Conservation (phyloP, 2,113 vertebrate species). For the Leptosomus discolor region DNA sequence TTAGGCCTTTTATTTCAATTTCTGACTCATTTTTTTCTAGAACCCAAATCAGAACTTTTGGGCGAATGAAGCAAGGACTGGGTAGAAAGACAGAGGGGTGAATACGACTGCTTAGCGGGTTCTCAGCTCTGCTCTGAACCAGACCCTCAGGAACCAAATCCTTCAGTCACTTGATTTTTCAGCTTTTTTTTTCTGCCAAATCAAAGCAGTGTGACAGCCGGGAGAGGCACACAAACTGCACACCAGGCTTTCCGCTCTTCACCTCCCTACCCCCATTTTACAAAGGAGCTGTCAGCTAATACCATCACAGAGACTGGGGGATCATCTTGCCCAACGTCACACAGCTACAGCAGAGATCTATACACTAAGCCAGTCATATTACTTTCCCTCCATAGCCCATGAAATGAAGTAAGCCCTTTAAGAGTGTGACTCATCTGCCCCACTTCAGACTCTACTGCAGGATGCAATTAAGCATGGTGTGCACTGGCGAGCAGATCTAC, state of each 20-base stretch:
- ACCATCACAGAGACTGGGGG: background rate
- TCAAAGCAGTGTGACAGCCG: background rate
- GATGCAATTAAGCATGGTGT: accelerated
- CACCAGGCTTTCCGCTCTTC: background rate
- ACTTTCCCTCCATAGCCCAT: background rate
- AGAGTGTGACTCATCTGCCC: background rate
- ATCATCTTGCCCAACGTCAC: background rate
- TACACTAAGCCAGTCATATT: background rate
- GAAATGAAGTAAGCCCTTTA: background rate
- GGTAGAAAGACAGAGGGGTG: background rate
- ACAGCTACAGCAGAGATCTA: background rate
- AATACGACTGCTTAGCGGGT: background rate
- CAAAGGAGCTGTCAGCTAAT: background rate
- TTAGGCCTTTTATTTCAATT: background rate
- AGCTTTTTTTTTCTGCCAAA: background rate
- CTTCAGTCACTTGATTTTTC: background rate
- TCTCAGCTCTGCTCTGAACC: background rate
- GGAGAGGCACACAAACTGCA: background rate
- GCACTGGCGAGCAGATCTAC: background rate
- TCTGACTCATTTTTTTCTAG: background rate
- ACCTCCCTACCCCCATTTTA: background rate
- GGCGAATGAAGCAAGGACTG: background rate
- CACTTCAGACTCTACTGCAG: background rate
- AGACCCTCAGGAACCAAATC: background rate
- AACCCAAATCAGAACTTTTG: background rate